Evolutionary conservation across 2,113 vertebrate species (phyloP), one percentile per base, ranked within the genome.

Genomic region (Actenoides hombroni): DNA sequence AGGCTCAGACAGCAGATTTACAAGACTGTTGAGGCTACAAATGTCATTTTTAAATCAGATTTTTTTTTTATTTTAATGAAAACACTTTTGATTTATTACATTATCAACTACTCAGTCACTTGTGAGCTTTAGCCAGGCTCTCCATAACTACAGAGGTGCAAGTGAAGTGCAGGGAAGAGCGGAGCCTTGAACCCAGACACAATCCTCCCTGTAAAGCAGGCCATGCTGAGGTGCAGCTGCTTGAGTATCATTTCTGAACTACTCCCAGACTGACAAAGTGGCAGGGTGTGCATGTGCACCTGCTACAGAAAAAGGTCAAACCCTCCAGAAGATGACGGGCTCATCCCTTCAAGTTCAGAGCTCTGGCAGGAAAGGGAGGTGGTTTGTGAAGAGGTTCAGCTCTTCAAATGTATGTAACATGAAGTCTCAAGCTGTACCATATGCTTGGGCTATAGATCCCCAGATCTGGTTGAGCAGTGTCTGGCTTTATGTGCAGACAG

Each of bases 321-420:
- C 2, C 13, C 13, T 33, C 4, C 15, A 11, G 20, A 42, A 42
- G 48, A 60, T 23, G 37, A 67, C 57, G 9, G 5, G 23, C 0
- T 84, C 6, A 1, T 21, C 46, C 29, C 40, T 42, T 88, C 35
- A 54, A 42, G 24, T 15, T 33, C 39, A 68, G 67, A 54, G 29
- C 42, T 95, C 18, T 42, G 19, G n/a, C 16, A 80, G 33, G 19
- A 69, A 69, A n/a, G 15, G 25, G 53, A 83, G 44, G 28, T 25
- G 28, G 37, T 57, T 39, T 60, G 59, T 31, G 40, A 76, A 18
- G 35, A 86, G 40, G 84, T 6, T 5, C 7, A 6, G 20, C 18
- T 59, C 48, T 86, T 29, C 6, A 2, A 24, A 18, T 3, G 1
- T 23, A 29, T 1, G 1, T 8, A 61, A 56, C 3, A 4, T 6